phyloP scores from a whole-genome alignment of 2,113 vertebrate genomes.

The Mastomys coucha region DNA sequence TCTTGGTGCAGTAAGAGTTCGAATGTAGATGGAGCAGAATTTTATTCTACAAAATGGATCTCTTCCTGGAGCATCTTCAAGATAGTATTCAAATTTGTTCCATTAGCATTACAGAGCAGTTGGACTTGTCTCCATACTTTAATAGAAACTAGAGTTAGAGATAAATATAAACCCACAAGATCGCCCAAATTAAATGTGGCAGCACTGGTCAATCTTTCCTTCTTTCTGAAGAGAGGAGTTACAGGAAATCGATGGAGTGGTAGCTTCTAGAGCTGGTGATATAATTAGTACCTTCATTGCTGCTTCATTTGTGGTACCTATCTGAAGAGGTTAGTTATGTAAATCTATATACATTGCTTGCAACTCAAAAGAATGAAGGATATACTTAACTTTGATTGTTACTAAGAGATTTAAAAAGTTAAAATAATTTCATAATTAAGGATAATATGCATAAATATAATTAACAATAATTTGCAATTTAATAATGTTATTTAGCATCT shows the following conservation, averaged over 20 bases:
- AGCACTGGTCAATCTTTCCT: background rate
- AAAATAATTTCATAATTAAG: constrained; percentile 32
- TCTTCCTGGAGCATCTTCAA: background rate
- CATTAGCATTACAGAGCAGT: background rate
- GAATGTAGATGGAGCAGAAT: background rate
- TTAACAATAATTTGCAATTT: background rate
- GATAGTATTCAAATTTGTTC: background rate
- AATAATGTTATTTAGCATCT: background rate
- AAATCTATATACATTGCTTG: background rate
- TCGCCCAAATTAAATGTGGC: background rate
- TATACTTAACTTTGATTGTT: background rate
- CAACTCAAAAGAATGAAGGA: background rate
- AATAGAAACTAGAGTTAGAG: background rate
- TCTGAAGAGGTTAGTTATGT: background rate
- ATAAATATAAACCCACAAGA: background rate
- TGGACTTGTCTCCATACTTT: background rate
- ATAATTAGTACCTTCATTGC: rapidly evolving
- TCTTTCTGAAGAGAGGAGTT: background rate
- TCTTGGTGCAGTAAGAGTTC: background rate
- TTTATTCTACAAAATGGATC: background rate
- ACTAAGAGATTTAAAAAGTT: background rate
- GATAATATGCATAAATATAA: background rate
- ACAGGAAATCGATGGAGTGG: background rate
- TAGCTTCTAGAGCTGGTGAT: background rate
- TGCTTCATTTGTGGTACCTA: background rate